Conservation (phyloP, 2,113 vertebrate genomes). For the Chunga burmeisteri region DNA sequence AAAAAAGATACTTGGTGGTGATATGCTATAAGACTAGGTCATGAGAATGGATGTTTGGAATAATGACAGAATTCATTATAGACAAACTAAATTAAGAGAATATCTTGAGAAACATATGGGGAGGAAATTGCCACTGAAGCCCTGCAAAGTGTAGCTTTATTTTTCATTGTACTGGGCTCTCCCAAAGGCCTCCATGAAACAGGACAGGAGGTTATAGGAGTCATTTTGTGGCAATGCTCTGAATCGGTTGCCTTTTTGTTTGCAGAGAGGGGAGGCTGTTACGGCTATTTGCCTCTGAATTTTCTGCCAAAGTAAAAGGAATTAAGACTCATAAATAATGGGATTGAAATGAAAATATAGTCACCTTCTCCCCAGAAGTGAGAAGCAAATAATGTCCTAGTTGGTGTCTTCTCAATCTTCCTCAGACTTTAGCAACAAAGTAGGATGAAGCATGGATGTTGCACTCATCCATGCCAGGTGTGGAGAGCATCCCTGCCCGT, state of each 20-base stretch:
- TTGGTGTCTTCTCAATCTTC: not conserved
- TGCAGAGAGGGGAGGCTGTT: not conserved
- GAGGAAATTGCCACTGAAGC: slow-evolving; percentile 63
- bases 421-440: not conserved
- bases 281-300: slow-evolving; percentile 17
- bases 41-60: slow-evolving; percentile 65
- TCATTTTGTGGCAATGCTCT: not conserved
- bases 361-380: not conserved
- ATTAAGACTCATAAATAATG: not conserved
- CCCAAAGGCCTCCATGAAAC: slow-evolving; percentile 8
- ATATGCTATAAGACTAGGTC: slow-evolving; percentile 43
- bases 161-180: slow-evolving; percentile 22
- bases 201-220: not conserved
- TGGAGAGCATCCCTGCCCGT: not conserved
- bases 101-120: slow-evolving; percentile 58
- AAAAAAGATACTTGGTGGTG: slow-evolving; percentile 61
- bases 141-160: slow-evolving; percentile 18
- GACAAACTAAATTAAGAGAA: slow-evolving; percentile 62
- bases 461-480: not conserved
- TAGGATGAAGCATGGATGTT: not conserved
- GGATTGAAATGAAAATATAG: not conserved
- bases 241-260: slow-evolving; percentile 36
- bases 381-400: not conserved
- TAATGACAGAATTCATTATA: slow-evolving; percentile 61
- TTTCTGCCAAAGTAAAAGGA: slow-evolving; percentile 3